Conservation (phyloP, 64 coral and sea anemone species). For the Catalaphyllia jardinei region DNA sequence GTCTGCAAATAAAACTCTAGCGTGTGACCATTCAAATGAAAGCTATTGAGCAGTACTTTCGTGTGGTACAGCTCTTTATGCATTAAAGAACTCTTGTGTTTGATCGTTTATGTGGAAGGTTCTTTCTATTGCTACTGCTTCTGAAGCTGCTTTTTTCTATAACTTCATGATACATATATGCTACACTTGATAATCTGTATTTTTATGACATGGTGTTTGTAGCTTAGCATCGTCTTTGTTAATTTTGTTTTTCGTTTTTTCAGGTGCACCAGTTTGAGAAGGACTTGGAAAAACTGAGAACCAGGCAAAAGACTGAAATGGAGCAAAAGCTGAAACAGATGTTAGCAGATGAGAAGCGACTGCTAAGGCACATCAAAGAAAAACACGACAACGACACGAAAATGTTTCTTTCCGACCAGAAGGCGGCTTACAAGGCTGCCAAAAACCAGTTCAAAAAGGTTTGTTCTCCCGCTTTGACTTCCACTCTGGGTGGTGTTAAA, state of each 20-base stretch:
- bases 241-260: neutral
- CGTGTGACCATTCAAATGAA: too few relatives aligned
- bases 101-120: too few relatives aligned
- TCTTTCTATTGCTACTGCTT: too few relatives aligned
- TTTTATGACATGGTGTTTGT: too few relatives aligned
- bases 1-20: too few relatives aligned
- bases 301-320: conserved; percentile 91
- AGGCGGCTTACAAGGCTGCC: conserved; percentile 85
- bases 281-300: conserved; percentile 87
- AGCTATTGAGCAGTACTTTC: too few relatives aligned
- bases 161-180: too few relatives aligned
- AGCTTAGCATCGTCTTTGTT: too few relatives aligned
- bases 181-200: too few relatives aligned
- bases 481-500: neutral
- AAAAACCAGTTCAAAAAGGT: conserved; percentile 94
- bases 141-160: too few relatives aligned
- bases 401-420: conserved; percentile 69
- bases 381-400: conserved; percentile 93
- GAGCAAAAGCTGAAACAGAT: conserved; percentile 95
- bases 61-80: too few relatives aligned
- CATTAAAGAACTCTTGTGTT: too few relatives aligned
- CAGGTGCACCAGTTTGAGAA: conserved; percentile 94
- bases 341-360: conserved; percentile 82
- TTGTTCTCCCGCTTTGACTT: neutral
- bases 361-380: conserved; percentile 85